These are phyloP conservation scores for Bombus confusus DNA, from an alignment of 1,140 invertebrate genomes.

Conservation along the genomic window DNA sequence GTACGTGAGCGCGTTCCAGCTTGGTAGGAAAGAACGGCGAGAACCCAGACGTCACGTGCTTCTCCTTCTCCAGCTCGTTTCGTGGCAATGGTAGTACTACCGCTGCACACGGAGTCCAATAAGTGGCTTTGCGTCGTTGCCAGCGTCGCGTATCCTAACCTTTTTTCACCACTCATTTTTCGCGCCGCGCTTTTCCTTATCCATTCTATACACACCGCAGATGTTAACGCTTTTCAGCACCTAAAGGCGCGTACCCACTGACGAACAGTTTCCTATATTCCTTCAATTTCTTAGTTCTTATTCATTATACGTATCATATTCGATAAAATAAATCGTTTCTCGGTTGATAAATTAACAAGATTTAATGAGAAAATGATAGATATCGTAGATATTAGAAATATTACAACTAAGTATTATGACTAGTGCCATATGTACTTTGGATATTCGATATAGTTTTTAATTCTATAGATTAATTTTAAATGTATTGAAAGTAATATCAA, in stretches of 20 bases:
- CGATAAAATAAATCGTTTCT: too few species aligned
- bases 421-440: too few species aligned
- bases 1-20: constrained; percentile 22
- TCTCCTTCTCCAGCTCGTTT: constrained; percentile 26
- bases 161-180: constrained; percentile 38
- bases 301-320: too few species aligned
- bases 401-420: too few species aligned
- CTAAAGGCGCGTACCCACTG: not conserved
- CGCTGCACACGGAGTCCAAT: constrained; percentile 41
- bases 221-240: constrained; percentile 22
- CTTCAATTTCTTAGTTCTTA: too few species aligned
- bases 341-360: too few species aligned
- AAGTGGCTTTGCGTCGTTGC: constrained; percentile 34
- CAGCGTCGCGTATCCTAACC: constrained; percentile 33
- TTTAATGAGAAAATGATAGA: too few species aligned
- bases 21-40: constrained; percentile 58
- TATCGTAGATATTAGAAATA: too few species aligned
- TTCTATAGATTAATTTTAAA: too few species aligned
- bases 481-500: too few species aligned
- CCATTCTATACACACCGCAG: not conserved
- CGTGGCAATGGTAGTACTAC: constrained; percentile 41
- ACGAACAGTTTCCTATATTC: too few species aligned
- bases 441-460: too few species aligned
- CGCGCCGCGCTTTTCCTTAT: not conserved
- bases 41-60: constrained; percentile 73